A percentile compares a stretch with the other conserved stretches of the same genome.
Evolutionary conservation across 2,888 invertebrate genomes (phyloP).

Genomic region (Metacarcinus magister): DNA sequence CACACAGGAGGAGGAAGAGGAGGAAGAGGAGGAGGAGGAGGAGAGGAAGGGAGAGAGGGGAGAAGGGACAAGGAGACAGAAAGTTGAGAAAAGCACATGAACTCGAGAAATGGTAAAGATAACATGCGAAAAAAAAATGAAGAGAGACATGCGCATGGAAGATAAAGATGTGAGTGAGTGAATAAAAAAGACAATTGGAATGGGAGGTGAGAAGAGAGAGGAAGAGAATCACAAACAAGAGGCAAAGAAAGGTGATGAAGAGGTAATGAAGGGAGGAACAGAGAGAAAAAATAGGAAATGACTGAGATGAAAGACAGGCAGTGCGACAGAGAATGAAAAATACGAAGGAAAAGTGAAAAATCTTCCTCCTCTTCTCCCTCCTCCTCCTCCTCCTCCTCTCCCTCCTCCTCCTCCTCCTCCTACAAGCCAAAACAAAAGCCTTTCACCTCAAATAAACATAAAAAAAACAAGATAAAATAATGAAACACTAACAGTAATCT

Average conservation of each 20-base stretch:
- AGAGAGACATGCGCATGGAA: not conserved
- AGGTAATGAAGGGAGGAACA: not conserved
- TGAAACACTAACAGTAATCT: not conserved
- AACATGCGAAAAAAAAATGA: not conserved
- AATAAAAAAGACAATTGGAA: not conserved
- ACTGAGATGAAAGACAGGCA: not conserved
- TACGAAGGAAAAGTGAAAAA: not conserved
- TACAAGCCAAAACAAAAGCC: not conserved
- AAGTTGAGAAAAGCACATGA: not conserved
- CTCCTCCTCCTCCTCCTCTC: not conserved
- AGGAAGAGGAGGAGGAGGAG: not conserved
- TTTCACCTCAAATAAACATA: not conserved
- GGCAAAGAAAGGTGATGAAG: not conserved
- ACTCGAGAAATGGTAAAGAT: not conserved
- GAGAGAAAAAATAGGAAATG: not conserved
- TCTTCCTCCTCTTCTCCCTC: not conserved
- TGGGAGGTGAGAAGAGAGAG: not conserved
- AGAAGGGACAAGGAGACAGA: not conserved
- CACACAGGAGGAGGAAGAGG: slow-evolving; percentile 12
- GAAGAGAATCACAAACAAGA: not conserved
- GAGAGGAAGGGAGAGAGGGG: not conserved
- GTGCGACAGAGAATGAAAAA: not conserved
- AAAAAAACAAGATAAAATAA: not conserved
- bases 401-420: not conserved
- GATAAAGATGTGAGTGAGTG: not conserved